phyloP scores from a whole-genome alignment of 2,113 vertebrate genomes.

The Hypocryptadius cinnamomeus region DNA sequence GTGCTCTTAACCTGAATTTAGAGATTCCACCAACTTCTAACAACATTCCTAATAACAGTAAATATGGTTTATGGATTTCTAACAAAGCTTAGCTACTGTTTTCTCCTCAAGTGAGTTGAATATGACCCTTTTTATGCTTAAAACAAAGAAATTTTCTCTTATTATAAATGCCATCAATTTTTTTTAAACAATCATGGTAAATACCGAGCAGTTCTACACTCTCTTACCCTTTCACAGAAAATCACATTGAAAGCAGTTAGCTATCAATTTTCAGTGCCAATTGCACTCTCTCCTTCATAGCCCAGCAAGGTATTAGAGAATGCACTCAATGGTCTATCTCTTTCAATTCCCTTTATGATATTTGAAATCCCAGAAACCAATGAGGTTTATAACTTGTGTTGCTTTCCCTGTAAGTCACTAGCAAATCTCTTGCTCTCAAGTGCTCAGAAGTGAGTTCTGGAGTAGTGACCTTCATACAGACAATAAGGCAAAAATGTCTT shows the following conservation, averaged over 20 bases:
- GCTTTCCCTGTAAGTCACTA: background rate
- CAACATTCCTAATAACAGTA: background rate
- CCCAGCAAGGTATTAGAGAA: background rate
- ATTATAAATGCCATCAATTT: background rate
- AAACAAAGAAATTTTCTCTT: background rate
- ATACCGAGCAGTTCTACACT: background rate
- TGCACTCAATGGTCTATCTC: background rate
- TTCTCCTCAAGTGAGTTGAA: background rate
- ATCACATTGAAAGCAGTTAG: background rate
- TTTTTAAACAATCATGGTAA: background rate
- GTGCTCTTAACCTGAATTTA: background rate
- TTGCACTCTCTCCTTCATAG: background rate
- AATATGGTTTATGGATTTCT: background rate
- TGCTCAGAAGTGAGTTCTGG: background rate
- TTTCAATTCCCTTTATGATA: background rate
- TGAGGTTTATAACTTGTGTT: background rate
- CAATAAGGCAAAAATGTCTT: background rate
- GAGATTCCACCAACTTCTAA: background rate
- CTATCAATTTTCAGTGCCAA: background rate
- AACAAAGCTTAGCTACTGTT: background rate
- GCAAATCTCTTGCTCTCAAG: background rate
- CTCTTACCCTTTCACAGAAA: background rate
- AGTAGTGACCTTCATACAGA: background rate
- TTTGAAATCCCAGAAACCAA: background rate
- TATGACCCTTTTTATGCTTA: fast-evolving